Percentiles rank a stretch among this genome's conserved stretches.
Evolutionary conservation across 2,888 invertebrate genomes (phyloP).

Genomic region (Heterodera filipjevi): DNA sequence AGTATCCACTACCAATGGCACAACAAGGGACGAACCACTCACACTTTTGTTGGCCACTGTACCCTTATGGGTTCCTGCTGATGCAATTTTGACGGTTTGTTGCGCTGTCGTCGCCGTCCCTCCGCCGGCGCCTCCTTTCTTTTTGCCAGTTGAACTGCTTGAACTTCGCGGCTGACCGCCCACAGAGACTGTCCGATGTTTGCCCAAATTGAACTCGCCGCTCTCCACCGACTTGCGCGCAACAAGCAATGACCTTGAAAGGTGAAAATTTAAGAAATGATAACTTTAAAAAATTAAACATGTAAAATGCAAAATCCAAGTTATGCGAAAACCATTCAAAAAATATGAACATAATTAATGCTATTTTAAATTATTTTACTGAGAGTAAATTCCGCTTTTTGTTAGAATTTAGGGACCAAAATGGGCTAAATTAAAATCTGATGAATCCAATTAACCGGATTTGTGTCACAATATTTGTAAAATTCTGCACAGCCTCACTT

Average conservation of each 20-base stretch:
- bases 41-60: constrained; percentile 5
- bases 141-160: constrained; percentile 15
- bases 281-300: not conserved
- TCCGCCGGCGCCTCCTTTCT: constrained; percentile 7
- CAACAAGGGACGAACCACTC: constrained; percentile 11
- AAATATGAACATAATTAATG: no score
- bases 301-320: no score
- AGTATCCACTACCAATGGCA: no score
- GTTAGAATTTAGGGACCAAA: no score
- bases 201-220: constrained; percentile 52
- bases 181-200: not conserved
- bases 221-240: constrained; percentile 60
- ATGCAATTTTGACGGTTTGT: not conserved
- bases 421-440: no score
- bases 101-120: not conserved
- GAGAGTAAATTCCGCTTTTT: no score
- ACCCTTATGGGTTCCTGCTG: not conserved
- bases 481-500: no score
- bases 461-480: no score
- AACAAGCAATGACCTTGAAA: constrained; percentile 48
- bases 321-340: no score
- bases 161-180: not conserved
- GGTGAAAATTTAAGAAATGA: not conserved
- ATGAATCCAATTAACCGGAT: no score
- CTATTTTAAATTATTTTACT: no score